Evolutionary conservation across 53 echinoderm and acorn worm species (phyloP).

Genomic region (Zoroaster sp.): DNA sequence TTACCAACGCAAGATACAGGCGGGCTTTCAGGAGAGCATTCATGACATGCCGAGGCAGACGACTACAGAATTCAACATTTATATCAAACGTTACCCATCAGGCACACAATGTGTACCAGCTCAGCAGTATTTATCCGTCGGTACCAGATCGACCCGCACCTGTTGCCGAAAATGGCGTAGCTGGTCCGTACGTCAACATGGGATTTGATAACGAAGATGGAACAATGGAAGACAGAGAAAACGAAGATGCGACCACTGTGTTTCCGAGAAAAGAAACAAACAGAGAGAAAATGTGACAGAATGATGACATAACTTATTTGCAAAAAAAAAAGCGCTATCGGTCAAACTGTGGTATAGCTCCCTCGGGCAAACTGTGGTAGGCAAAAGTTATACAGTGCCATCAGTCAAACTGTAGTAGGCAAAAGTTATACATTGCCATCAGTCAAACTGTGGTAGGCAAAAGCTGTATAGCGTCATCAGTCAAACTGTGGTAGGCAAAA

Average conservation of each 20-base stretch:
- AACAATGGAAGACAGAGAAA: neutral
- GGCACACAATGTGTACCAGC: neutral
- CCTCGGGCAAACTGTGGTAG: no score
- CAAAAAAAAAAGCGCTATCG: no score
- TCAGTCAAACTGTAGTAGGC: no score
- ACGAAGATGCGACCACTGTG: neutral
- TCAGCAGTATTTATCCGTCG: neutral
- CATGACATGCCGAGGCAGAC: neutral
- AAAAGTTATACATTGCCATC: no score
- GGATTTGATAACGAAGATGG: neutral
- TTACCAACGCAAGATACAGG: conserved; percentile 28
- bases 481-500: no score
- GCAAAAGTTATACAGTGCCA: no score
- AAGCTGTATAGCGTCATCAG: no score
- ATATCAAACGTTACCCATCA: neutral
- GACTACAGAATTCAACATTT: neutral
- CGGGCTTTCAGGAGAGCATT: conserved; percentile 18
- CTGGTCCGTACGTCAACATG: neutral
- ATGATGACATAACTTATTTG: no score
- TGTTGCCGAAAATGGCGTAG: neutral
- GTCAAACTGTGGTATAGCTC: no score
- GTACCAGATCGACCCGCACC: neutral
- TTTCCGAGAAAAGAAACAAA: no score
- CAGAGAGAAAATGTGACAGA: no score
- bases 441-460: no score